Evolutionary conservation across 2,888 invertebrate species (phyloP), one percentile per base, ranked within the genome.

Genomic region (Pachydiplax longipennis): DNA sequence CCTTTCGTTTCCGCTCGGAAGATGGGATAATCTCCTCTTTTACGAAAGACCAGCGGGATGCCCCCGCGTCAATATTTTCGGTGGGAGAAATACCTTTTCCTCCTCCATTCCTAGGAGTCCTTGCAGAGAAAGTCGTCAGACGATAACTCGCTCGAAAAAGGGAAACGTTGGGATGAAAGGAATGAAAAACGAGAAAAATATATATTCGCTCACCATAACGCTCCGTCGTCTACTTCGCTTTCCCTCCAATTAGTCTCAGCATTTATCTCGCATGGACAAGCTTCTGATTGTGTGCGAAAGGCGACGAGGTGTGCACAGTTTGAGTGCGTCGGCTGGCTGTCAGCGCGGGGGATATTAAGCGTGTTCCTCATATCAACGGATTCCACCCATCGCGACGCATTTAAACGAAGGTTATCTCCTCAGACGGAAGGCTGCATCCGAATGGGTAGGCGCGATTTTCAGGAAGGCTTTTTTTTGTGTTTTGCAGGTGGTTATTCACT

Each of bases 261-360:
- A 87, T 87, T 87, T 87, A 87, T 87, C 61, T 65, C 61, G 87
- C 87, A 83, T 83, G 83, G 83, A 13, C 83, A 83, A 83, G 58
- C 83, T 83, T 35, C 35, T 4, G 83, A 61, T 35, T 35, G 31
- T 35, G 35, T 61, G 31, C 58, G 25, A 83, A 83, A 25, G 48
- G 82, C 58, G 22, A 58, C 58, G 61, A 61, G 61, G 61, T n/a
- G 61, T 61, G 61, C 37, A 5, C 37, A 37, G 37, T 37, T n/a
- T n/a, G n/a, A n/a, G n/a, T 37, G 37, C 37, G 37, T 37, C 5
- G 37, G 37, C 2, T 37, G 37, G 37, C n/a, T n/a, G n/a, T n/a
- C n/a, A n/a, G n/a, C 37, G 37, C 37, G 37, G 37, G 37, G 37
- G 37, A 37, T 37, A 37, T 37, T 37, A 37, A 44, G 44, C 10